Base-by-base conservation (phyloP, 2,113 vertebrate genomes). In the Pardalotus punctatus region DNA sequence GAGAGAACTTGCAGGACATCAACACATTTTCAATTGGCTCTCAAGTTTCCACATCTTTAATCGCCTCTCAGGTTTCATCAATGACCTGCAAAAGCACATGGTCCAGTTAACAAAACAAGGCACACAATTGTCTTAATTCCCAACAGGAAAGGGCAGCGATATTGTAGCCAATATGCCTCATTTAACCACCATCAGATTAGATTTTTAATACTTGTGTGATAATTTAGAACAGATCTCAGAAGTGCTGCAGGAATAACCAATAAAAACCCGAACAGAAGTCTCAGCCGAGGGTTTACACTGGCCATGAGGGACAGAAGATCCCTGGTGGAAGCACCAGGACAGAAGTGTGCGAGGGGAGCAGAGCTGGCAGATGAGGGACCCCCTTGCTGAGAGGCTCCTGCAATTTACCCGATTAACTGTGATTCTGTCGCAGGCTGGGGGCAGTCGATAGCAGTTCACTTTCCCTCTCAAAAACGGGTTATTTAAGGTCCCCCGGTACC, bases 401-500 rank as follows among this genome's bases (percentile, higher is more conserved):
- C 13, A 0, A 14, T 38, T 19, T 4, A 27, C 31, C 27, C 48
- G 0, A 4, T 1, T 8, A 31, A 17, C 31, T 2, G 3, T 1
- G 4, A 9, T 10, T 16, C 57, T 9, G 51, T 1, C 8, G 2
- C 23, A 3, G 4, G 13, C 8, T 4, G 38, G 24, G 21, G 24
- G 38, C 8, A 7, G n/a, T 6, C 2, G 57, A 2, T 0, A 2
- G 64, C 20, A 10, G 38, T 1, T 14, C 23, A 5, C 19, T 33
- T 43, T 57, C 36, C 23, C 21, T 10, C 56, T 5, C 6, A 10
- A 9, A 45, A 29, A 3, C 6, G 3, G 18, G 45, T 4, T 9
- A 35, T 6, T 56, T 7, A 16, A 10, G 17, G 25, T 12, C 14
- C 21, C 38, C 2, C 24, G 28, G 95, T 98, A 99, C 99, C 99